Conservation (phyloP, 2,888 invertebrate genomes). For the Torymus tubicola region DNA sequence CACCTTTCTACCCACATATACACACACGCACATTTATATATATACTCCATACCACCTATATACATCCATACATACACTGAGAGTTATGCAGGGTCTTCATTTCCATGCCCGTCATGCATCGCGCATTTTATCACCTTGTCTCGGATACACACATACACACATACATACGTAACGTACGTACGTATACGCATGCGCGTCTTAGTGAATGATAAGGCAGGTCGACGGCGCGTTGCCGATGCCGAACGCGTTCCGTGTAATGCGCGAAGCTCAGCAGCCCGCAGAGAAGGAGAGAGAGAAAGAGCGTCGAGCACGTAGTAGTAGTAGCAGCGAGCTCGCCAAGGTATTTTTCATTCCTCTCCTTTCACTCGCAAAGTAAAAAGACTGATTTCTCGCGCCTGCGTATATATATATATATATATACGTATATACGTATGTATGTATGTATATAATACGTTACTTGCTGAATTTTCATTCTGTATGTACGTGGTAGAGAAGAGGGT, state of each 20-base stretch:
- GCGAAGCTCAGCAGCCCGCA: conserved; percentile 25
- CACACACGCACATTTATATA: too few relatives aligned
- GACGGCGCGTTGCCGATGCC: conserved; percentile 51
- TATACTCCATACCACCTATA: neutral
- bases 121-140: conserved; percentile 56
- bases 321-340: conserved; percentile 33
- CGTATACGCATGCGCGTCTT: conserved; percentile 51
- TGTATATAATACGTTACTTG: neutral
- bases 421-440: too few relatives aligned
- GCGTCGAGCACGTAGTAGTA: conserved; percentile 50
- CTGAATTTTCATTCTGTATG: conserved; percentile 53
- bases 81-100: conserved; percentile 36
- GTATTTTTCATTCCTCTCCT: conserved; percentile 55
- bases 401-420: too few relatives aligned
- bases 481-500: neutral
- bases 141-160: conserved; percentile 15
- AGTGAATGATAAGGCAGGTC: conserved; percentile 59
- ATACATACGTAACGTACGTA: neutral
- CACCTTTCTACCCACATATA: neutral
- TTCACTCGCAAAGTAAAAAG: conserved; percentile 56
- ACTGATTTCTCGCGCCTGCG: conserved; percentile 43
- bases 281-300: too few relatives aligned
- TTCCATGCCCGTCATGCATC: conserved; percentile 55
- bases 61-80: too few relatives aligned
- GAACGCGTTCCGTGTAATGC: conserved; percentile 58